Percentiles rank a stretch among this genome's conserved stretches.
These are phyloP conservation scores for Calliopsis andreniformis DNA, from an alignment of 1,140 invertebrate species.

Conservation along the genomic window DNA sequence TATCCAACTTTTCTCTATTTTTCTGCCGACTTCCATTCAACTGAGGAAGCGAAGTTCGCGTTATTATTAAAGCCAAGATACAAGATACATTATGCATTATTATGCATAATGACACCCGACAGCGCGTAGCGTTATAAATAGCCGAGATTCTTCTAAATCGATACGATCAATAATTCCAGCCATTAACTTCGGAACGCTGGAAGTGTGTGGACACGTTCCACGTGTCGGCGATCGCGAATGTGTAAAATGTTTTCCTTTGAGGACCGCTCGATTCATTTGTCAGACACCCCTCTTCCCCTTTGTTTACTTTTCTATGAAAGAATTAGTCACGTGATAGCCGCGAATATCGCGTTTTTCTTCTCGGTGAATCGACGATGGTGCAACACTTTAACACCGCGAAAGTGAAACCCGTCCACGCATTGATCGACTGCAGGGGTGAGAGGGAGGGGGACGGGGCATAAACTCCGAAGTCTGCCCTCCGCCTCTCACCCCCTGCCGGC, in stretches of 20 bases:
- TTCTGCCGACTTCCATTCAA: too few relatives aligned
- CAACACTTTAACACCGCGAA: conserved; percentile 80
- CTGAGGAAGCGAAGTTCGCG: not conserved
- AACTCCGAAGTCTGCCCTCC: conserved; percentile 71
- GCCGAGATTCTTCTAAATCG: conserved; percentile 37
- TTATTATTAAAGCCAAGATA: conserved; percentile 19
- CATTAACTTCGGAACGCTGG: conserved; percentile 20
- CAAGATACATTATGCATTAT: not conserved
- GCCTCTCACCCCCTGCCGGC: conserved; percentile 13
- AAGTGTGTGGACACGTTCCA: not conserved
- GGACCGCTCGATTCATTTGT: not conserved
- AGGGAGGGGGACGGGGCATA: conserved; percentile 67
- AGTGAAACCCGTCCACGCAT: conserved; percentile 82
- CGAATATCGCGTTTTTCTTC: conserved; percentile 28
- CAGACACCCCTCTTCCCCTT: not conserved
- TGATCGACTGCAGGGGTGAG: conserved; percentile 80
- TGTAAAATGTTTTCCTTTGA: not conserved
- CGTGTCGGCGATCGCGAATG: not conserved
- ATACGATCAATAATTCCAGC: conserved; percentile 38
- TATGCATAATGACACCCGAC: conserved; percentile 14
- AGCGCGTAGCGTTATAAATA: conserved; percentile 32
- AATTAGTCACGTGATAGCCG: conserved; percentile 16
- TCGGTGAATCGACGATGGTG: conserved; percentile 67
- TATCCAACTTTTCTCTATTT: too few relatives aligned
- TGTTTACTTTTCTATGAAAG: not conserved